A percentile compares a stretch with the other conserved stretches of the same genome.
Conservation (phyloP, 1,140 invertebrate species). For the Brevipalpus yothersi region DNA sequence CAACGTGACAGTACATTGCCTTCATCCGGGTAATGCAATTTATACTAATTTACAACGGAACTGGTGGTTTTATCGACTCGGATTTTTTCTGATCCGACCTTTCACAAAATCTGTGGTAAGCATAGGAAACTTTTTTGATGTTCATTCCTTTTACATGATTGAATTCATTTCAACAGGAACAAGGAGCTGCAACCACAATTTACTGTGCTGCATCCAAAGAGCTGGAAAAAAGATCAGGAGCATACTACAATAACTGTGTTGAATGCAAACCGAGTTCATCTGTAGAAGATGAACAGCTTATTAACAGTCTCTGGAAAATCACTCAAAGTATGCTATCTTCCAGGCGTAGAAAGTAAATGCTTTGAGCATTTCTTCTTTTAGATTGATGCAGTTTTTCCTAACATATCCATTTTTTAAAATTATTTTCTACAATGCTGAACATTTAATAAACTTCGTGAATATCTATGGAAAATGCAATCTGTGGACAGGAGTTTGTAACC, state of each 20-base stretch:
- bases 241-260: slow-evolving; percentile 86
- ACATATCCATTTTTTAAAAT: too few relatives aligned
- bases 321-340: slow-evolving; percentile 28
- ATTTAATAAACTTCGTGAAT: too few relatives aligned
- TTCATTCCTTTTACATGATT: neutral
- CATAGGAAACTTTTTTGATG: neutral
- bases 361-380: too few relatives aligned
- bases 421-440: too few relatives aligned
- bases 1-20: slow-evolving; percentile 45
- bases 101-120: slow-evolving; percentile 79
- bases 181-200: slow-evolving; percentile 65
- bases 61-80: slow-evolving; percentile 53
- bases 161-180: slow-evolving; percentile 35
- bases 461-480: too few relatives aligned
- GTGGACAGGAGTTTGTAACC: too few relatives aligned
- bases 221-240: slow-evolving; percentile 47
- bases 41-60: slow-evolving; percentile 41
- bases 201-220: slow-evolving; percentile 66
- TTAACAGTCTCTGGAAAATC: slow-evolving; percentile 33
- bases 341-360: too few relatives aligned
- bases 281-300: slow-evolving; percentile 30
- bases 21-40: slow-evolving; percentile 73
- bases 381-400: too few relatives aligned
- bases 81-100: slow-evolving; percentile 51
- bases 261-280: slow-evolving; percentile 40